Evolutionary conservation across 2,888 invertebrate genomes (phyloP).

Genomic region (Mesodorylaimus sp.): DNA sequence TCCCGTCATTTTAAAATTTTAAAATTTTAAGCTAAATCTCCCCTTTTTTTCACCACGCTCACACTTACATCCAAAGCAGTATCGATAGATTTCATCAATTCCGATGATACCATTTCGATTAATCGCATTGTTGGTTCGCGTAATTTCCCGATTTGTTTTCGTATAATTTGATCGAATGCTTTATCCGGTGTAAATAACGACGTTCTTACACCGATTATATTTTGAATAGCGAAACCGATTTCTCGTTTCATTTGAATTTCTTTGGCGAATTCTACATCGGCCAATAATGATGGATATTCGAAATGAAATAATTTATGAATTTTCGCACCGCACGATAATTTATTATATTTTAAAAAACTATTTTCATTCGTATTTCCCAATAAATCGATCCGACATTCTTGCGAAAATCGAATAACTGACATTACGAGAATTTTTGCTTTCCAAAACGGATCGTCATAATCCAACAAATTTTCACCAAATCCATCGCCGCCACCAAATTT

Average conservation of each 20-base stretch:
- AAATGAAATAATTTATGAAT: not conserved
- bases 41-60: too few relatives aligned
- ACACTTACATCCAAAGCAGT: too few relatives aligned
- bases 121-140: too few relatives aligned
- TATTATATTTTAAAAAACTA: too few relatives aligned
- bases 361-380: slow-evolving; percentile 1
- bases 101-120: too few relatives aligned
- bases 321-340: not conserved
- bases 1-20: too few relatives aligned
- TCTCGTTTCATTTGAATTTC: slow-evolving; percentile 18
- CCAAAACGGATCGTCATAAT: slow-evolving; percentile 32
- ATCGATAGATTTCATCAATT: too few relatives aligned
- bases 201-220: slow-evolving; percentile 34
- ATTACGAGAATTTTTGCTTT: slow-evolving; percentile 35
- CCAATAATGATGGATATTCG: not conserved
- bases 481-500: too few relatives aligned
- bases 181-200: slow-evolving; percentile 36
- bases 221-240: slow-evolving; percentile 33
- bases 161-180: slow-evolving; percentile 34
- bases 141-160: too few relatives aligned
- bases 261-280: too few relatives aligned
- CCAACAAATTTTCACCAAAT: too few relatives aligned
- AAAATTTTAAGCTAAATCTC: too few relatives aligned
- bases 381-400: not conserved
- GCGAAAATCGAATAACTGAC: slow-evolving; percentile 12